Conservation (phyloP, 2,113 vertebrate genomes). For the Entomyzon cyanotis region DNA sequence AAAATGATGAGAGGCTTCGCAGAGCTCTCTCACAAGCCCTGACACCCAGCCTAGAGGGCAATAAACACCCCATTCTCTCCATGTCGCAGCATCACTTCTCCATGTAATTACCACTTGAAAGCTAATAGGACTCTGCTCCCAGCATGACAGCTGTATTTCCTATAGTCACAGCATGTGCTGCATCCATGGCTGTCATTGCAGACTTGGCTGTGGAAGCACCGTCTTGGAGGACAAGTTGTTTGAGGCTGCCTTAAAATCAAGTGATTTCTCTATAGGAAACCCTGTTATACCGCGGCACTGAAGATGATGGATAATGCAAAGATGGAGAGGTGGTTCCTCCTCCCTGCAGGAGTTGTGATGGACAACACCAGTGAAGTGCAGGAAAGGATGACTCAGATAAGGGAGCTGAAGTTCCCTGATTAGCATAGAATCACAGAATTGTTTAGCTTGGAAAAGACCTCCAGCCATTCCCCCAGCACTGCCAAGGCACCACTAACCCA, state of each 20-base stretch:
- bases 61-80: slow-evolving; percentile 2
- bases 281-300: accelerated
- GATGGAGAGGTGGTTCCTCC: neutral
- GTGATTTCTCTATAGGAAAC: neutral
- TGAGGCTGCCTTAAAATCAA: neutral
- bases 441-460: neutral
- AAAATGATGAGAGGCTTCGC: neutral
- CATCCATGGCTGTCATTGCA: neutral
- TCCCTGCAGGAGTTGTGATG: accelerated
- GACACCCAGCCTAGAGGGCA: neutral
- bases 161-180: neutral
- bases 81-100: neutral
- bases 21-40: neutral
- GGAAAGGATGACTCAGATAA: neutral
- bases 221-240: neutral
- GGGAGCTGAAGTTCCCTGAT: neutral
- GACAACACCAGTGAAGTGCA: neutral
- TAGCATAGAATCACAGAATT: neutral
- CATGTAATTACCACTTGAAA: neutral
- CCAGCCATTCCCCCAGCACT: neutral
- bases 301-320: neutral
- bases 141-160: neutral
- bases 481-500: neutral
- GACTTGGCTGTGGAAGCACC: neutral
- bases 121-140: neutral